These are phyloP conservation scores for Malurus splendens DNA, from an alignment of 2,797 vertebrate genomes.

Conservation along the genomic window DNA sequence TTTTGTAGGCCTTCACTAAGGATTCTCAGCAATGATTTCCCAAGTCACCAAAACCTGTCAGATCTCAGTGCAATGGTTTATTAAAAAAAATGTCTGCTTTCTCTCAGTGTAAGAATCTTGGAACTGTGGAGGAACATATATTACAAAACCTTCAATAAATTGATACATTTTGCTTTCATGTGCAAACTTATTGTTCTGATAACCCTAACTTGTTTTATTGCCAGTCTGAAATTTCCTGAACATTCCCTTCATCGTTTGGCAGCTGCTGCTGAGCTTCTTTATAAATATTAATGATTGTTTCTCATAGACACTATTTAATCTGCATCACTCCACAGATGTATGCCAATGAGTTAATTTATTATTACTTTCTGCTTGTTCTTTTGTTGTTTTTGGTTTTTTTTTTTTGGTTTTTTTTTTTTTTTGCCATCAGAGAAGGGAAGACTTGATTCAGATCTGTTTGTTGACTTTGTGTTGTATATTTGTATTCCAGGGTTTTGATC, in stretches of 20 bases:
- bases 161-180: background rate
- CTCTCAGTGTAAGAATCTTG: background rate
- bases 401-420: background rate
- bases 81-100: background rate
- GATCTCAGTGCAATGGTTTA: background rate
- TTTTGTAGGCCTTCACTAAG: background rate
- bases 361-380: background rate
- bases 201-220: background rate
- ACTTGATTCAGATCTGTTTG: background rate
- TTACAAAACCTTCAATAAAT: background rate
- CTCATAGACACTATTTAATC: background rate
- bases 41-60: background rate
- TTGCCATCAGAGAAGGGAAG: background rate
- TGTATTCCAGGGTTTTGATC: background rate
- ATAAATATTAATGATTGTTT: constrained; percentile 35
- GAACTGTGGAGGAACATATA: background rate
- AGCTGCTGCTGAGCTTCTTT: background rate
- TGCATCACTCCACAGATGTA: background rate
- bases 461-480: background rate
- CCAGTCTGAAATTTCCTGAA: background rate
- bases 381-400: no score
- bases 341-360: background rate
- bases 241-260: background rate
- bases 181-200: background rate
- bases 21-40: background rate